Evolutionary conservation across 2,113 vertebrate genomes (phyloP), one percentile per base, ranked within the genome.

Genomic region (Menura novaehollandiae): DNA sequence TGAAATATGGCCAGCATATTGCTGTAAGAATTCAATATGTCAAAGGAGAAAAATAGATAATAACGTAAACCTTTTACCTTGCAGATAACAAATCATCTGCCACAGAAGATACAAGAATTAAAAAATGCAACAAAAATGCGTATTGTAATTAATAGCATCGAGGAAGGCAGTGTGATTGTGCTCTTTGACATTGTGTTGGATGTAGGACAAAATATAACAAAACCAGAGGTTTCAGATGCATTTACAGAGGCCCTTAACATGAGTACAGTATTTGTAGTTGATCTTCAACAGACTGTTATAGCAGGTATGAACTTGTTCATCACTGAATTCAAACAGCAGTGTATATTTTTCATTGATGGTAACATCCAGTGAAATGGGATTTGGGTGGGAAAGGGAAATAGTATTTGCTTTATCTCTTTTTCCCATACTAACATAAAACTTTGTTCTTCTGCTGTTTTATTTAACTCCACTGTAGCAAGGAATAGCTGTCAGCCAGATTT

Each of bases 401-500:
- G 46, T 21, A n/a, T 33, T 73, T 64, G 47, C 11, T 46, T 66
- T 46, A 62, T 60, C 18, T 55, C 15, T 83, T 89, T 92, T 76
- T 22, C 26, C 7, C 23, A 7, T 43, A 26, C 37, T 69, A 44
- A 60, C 37, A 30, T 46, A 55, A 55, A 68, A 18, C 37, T 19
- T 75, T 62, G 22, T 22, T 87, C 13, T 71, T 64, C 21, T 91
- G 51, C 41, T 86, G 58, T 58, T 92, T 84, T 69, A 32, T 86
- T 91, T 43, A 67, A 79, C n/a, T 67, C 37, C 35, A 52, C 33
- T 64, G 46, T 21, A 97, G 96, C 75, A 68, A 84, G 49, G 52
- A 94, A 97, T 5, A 94, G 84, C 47, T 97, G 96, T 41, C 39
- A 82, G 35, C 59, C 85, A 15, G 68, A 24, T 66, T 71, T 82